Conservation (phyloP, 2,797 vertebrate species). For the Lacerta bilineata region DNA sequence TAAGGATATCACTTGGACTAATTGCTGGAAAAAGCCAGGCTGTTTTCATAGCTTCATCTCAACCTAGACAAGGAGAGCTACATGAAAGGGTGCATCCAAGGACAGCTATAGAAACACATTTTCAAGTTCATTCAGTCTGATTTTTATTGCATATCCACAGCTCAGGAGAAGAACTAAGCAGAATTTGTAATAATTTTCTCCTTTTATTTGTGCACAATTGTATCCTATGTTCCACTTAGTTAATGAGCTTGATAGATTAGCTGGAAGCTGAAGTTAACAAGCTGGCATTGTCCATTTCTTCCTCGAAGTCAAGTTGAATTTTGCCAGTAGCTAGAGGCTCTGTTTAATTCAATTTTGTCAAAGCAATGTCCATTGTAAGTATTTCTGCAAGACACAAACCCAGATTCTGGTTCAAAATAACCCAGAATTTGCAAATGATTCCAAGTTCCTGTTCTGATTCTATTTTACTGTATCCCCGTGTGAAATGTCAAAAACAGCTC, state of each 20-base stretch:
- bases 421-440: rapidly evolving
- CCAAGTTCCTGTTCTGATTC: background rate
- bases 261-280: background rate
- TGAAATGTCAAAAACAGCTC: constrained; percentile 26
- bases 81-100: too few relatives aligned
- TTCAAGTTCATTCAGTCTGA: too few relatives aligned
- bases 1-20: too few relatives aligned
- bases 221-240: background rate
- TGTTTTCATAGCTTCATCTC: too few relatives aligned
- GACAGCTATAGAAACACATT: too few relatives aligned
- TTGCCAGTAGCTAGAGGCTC: background rate
- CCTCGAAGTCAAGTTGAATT: background rate
- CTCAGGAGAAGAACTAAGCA: background rate
- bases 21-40: too few relatives aligned
- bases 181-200: background rate
- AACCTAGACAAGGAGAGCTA: too few relatives aligned
- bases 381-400: background rate
- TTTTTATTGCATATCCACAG: background rate
- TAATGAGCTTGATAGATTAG: background rate
- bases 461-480: background rate
- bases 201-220: too few relatives aligned
- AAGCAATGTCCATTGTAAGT: background rate
- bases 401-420: rapidly evolving
- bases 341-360: background rate
- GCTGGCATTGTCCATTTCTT: background rate